phyloP scores from a whole-genome alignment of 2,797 vertebrate species.

The Microhierax caerulescens region DNA sequence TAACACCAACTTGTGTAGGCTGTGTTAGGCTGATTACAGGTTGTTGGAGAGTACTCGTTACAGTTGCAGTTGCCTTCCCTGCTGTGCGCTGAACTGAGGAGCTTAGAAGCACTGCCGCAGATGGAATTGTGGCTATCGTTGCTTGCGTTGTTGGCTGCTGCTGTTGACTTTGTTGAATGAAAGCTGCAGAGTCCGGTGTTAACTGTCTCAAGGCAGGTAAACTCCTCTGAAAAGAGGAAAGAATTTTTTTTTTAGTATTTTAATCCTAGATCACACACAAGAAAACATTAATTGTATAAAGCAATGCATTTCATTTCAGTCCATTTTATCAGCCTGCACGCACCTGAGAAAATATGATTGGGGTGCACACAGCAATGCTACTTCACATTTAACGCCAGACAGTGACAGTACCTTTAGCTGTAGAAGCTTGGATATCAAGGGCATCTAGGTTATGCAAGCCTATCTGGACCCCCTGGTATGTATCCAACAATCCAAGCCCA shows the following conservation, averaged over 20 bases:
- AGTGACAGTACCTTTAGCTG: neutral
- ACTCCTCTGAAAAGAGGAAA: slow-evolving; percentile 84
- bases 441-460: neutral
- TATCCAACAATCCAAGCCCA: neutral
- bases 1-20: slow-evolving; percentile 81
- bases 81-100: slow-evolving; percentile 81
- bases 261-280: neutral
- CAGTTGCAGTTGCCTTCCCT: slow-evolving; percentile 79
- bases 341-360: neutral
- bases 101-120: slow-evolving; percentile 85
- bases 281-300: neutral
- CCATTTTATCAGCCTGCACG: accelerated
- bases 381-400: neutral
- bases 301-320: accelerated
- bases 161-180: slow-evolving; percentile 97
- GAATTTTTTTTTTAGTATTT: neutral
- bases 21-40: slow-evolving; percentile 89
- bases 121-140: slow-evolving; percentile 82
- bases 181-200: slow-evolving; percentile 93
- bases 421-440: neutral
- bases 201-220: slow-evolving; percentile 96
- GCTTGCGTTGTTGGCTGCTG: slow-evolving; percentile 80
- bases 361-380: neutral
- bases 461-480: neutral
- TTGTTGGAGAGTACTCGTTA: slow-evolving; percentile 83